Base-by-base conservation (phyloP, 2,113 vertebrate species). In the Uria lomvia region DNA sequence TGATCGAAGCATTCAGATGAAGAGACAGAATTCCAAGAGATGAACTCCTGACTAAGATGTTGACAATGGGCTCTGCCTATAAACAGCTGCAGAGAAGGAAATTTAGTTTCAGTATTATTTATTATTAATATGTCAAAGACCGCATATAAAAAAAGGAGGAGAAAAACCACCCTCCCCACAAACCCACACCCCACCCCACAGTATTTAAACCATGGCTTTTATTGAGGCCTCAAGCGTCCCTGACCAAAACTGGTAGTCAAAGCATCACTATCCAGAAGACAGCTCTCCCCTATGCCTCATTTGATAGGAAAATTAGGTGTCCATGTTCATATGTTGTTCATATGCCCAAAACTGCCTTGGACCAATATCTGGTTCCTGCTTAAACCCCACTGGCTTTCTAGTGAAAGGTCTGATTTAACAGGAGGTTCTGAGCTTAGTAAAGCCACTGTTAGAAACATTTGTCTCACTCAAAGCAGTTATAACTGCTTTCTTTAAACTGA, bases 51-150 rank as follows among this genome's bases (percentile, higher is more conserved):
- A 78, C 63, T 75, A 62, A 92, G 45, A 53, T 20, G 65, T 23
- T 71, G 86, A 88, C 42, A 84, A 70, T 12, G 8, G n/a, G 3
- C 32, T 92, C n/a, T 96, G 58, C 47, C 74, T 88, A 49, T 60
- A 94, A 92, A 71, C 62, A 88, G 84, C 86, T 88, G 50, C 81
- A 84, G 80, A 92, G 38, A 66, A 86, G 53, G 66, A 84, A 71
- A 34, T 47, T 67, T 84, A 84, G 38, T 83, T 93, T 92, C 27
- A 4, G 23, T 76, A 47, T 88, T 87, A 84, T 55, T 77, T 70
- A 55, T 89, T 86, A 70, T 79, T 94, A 90, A 90, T 74, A 63
- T 36, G 67, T 8, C 6, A 93, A 86, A 12, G 40, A 42, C 9
- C 47, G 11, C 10, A 34, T 88, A 49, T 65, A n/a, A n/a, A 45